Conservation (phyloP, 2,797 vertebrate genomes). For the Calcarius lapponicus region DNA sequence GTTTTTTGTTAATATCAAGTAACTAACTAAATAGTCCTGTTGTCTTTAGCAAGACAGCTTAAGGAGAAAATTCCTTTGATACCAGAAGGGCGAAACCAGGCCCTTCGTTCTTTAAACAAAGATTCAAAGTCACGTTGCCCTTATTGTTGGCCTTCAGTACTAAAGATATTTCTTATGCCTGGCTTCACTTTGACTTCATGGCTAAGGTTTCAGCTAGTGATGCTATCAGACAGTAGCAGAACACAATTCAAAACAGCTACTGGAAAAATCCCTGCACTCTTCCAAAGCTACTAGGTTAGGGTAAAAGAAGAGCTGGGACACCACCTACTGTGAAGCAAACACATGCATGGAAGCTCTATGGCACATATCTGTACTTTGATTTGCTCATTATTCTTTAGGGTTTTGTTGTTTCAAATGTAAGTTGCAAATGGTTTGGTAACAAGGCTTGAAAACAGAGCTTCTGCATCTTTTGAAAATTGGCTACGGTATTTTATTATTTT, state of each 20-base stretch:
- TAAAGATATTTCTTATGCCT: conserved; percentile 45
- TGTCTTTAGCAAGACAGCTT: background rate
- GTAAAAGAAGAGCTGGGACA: background rate
- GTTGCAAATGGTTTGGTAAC: background rate
- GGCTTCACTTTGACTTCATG: conserved; percentile 26
- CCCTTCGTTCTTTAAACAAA: background rate
- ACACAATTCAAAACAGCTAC: background rate
- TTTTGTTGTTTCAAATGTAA: background rate
- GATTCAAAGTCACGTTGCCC: conserved; percentile 36
- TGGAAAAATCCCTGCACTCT: conserved; percentile 23
- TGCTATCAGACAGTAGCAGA: conserved; percentile 32
- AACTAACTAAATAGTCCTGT: background rate
- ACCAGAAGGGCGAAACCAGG: background rate
- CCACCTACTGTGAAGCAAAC: background rate
- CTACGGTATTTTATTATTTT: too few species aligned
- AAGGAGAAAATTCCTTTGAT: background rate
- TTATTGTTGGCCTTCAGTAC: background rate
- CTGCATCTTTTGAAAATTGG: background rate
- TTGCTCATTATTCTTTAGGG: background rate
- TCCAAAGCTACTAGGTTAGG: background rate
- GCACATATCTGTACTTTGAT: background rate
- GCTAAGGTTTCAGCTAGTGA: conserved; percentile 39
- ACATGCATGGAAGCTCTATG: background rate
- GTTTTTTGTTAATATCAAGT: background rate
- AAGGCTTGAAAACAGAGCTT: background rate